Base-by-base conservation (phyloP, 2,113 vertebrate genomes). In the Erythrocercus mccallii region DNA sequence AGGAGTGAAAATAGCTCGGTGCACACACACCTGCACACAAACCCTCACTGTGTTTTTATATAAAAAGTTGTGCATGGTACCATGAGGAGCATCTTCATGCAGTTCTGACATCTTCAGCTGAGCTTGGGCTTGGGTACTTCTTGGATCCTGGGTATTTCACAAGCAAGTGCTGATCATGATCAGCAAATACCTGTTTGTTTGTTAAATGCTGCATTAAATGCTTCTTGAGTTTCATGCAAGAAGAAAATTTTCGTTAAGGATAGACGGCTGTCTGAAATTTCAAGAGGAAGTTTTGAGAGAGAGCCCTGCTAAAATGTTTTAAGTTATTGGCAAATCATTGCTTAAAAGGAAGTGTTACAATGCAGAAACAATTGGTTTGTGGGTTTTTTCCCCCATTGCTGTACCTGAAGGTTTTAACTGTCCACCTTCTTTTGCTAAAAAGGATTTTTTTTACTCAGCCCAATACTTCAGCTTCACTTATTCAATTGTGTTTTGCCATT, bases 291-390 rank as follows among this genome's bases (percentile, higher is more conserved):
- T 42, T 89, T 77, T 96, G 54, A 84, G 60, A 77, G 40, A 64
- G 17, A 51, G 71, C 8, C n/a, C 71, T 89, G 56, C 35, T 64
- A 81, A 78, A 89, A 70, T 38, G 30, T 66, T 81, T n/a, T 48
- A 58, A 85, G 44, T 54, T 86, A 53, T 15, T 86, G 70, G 82
- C 73, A 86, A 92, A 90, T 71, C 1, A 0, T 95, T 93, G 48
- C 90, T 81, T 92, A 88, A 92, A 66, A 78, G 95, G 90, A 94
- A 89, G 22, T 68, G 73, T 86, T 86, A 78, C 84, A 92, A 78
- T 10, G 23, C 54, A 92, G 91, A 87, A 96, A 70, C 44, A 70
- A 64, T n/a, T 77, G 44, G 25, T 81, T 81, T 53, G 51, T 62
- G 84, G 2, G 4, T 69, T 47, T 60, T 40, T 27, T 3, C 7